Evolutionary conservation across 1,140 invertebrate species (phyloP).

Genomic region (Scaptomyza graminum): DNA sequence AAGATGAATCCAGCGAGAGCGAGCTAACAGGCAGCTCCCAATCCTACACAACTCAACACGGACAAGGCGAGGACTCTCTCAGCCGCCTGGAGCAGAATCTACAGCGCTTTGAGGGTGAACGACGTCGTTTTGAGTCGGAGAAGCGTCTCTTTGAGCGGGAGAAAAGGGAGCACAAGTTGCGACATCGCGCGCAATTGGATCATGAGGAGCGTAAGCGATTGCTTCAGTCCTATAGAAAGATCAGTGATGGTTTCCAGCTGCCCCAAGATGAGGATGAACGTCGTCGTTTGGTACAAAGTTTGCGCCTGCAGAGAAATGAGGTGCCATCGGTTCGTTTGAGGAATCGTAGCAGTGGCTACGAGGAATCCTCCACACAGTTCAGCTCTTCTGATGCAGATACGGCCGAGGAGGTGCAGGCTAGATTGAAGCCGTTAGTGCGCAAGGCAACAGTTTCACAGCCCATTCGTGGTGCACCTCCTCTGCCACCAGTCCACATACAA

Average conservation of each 20-base stretch:
- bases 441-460: conserved; percentile 23
- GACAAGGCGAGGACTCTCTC: conserved; percentile 46
- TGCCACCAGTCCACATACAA: conserved; percentile 28
- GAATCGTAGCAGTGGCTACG: conserved; percentile 74
- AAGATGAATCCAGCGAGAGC: conserved; percentile 80
- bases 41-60: conserved; percentile 13
- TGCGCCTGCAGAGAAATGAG: conserved; percentile 69
- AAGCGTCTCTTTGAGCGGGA: conserved; percentile 78
- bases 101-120: conserved; percentile 79
- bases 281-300: conserved; percentile 70
- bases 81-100: conserved; percentile 75
- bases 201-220: conserved; percentile 76
- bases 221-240: conserved; percentile 76
- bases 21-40: conserved; percentile 56
- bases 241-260: conserved; percentile 78
- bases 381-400: conserved; percentile 79
- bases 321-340: conserved; percentile 42
- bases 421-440: conserved; percentile 7
- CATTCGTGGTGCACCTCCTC: conserved; percentile 62
- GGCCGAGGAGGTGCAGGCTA: conserved; percentile 38
- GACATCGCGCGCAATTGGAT: conserved; percentile 75
- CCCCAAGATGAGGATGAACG: conserved; percentile 76
- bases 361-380: conserved; percentile 81
- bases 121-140: conserved; percentile 77
- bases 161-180: conserved; percentile 78